Conservation (phyloP, 2,888 invertebrate genomes). For the Anticlea derivata region DNA sequence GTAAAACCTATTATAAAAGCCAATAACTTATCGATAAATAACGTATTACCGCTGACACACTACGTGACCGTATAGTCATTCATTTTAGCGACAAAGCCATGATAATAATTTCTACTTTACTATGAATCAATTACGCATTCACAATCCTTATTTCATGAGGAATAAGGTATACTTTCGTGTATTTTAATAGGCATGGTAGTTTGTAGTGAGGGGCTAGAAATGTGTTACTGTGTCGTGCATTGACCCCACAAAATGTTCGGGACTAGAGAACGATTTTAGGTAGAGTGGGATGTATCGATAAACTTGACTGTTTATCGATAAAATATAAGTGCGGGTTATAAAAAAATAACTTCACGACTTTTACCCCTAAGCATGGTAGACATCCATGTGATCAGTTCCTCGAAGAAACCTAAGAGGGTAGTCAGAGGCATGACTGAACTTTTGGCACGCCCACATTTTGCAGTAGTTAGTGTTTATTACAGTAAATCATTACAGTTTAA, state of each 20-base stretch:
- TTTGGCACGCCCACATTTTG: too few species aligned
- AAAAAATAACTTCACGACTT: too few species aligned
- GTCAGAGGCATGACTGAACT: too few species aligned
- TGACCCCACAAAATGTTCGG: conserved; percentile 69
- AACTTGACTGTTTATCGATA: too few species aligned
- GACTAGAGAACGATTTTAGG: conserved; percentile 61
- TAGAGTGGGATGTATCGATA: conserved; percentile 47
- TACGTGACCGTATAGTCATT: conserved; percentile 35
- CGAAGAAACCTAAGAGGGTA: too few species aligned
- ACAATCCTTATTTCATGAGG: neutral
- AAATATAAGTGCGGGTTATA: neutral
- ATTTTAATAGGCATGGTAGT: conserved; percentile 2
- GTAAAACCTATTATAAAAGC: conserved; percentile 4
- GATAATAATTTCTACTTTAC: conserved; percentile 24
- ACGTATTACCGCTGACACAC: conserved; percentile 23
- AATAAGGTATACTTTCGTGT: conserved; percentile 36
- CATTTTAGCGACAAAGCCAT: conserved; percentile 33
- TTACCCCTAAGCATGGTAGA: too few species aligned
- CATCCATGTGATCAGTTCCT: too few species aligned
- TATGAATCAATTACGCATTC: neutral
- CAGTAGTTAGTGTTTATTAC: too few species aligned
- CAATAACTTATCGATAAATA: conserved; percentile 21
- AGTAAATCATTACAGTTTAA: too few species aligned
- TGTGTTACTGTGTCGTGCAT: conserved; percentile 76
- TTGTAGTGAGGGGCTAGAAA: conserved; percentile 47